Evolutionary conservation across 2,797 vertebrate genomes (phyloP).

Genomic region (Taeniopygia guttata): DNA sequence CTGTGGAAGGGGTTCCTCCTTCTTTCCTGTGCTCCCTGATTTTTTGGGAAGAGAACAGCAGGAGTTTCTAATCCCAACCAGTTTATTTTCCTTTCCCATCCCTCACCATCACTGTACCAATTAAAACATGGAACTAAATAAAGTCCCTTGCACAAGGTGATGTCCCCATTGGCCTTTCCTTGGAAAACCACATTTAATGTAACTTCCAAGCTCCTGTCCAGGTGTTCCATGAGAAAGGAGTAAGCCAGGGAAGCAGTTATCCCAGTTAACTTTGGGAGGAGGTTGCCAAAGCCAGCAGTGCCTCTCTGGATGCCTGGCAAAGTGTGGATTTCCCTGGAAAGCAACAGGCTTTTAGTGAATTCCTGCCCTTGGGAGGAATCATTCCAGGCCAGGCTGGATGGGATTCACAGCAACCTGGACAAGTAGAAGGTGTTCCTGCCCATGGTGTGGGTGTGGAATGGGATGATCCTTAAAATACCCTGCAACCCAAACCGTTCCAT

Average conservation of each 20-base stretch:
- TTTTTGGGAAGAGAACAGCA: not conserved
- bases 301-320: not conserved
- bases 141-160: not conserved
- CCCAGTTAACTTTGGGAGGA: not conserved
- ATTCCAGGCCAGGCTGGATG: not conserved
- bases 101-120: fast-evolving
- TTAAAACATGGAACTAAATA: not conserved
- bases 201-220: not conserved
- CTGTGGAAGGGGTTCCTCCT: not conserved
- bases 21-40: not conserved
- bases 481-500: not conserved
- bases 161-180: not conserved
- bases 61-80: not conserved
- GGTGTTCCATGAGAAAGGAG: not conserved
- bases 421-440: not conserved
- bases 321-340: not conserved
- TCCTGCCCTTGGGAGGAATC: not conserved
- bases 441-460: not conserved
- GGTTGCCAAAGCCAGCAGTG: not conserved
- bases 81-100: not conserved
- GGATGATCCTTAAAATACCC: not conserved
- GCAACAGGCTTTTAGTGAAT: not conserved
- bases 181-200: not conserved
- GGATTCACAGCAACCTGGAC: fast-evolving
- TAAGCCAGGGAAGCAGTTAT: not conserved